A percentile compares a stretch with the other conserved stretches of the same genome.
Evolutionary conservation across 2,113 vertebrate species (phyloP).

Genomic region (Plecotus auritus): DNA sequence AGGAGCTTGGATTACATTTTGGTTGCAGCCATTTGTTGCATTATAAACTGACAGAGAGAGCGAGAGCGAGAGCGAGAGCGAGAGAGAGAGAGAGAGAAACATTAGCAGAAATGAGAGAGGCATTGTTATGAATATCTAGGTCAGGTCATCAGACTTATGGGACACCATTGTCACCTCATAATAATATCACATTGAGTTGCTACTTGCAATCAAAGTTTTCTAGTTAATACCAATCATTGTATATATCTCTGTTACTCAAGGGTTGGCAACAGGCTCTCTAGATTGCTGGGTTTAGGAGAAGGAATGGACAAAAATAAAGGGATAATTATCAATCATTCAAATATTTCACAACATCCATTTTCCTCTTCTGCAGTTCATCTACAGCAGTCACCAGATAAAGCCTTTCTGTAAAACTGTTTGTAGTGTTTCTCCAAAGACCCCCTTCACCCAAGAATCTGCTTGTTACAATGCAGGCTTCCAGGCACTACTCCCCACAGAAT

Average conservation of each 20-base stretch:
- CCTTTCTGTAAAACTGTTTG: background rate
- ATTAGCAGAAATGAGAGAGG: background rate
- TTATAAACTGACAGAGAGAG: background rate
- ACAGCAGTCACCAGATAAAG: background rate
- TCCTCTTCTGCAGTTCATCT: background rate
- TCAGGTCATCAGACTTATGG: background rate
- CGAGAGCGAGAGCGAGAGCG: background rate
- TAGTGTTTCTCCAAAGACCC: background rate
- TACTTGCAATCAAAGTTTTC: background rate
- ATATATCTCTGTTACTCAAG: background rate
- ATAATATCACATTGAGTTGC: background rate
- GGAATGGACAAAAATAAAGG: background rate
- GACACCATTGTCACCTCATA: background rate
- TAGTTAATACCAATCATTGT: background rate
- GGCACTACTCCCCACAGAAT: background rate
- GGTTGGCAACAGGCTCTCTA: background rate
- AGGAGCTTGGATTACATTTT: no score
- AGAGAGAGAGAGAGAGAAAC: background rate
- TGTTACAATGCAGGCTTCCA: fast-evolving
- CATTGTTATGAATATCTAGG: background rate
- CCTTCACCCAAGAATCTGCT: background rate
- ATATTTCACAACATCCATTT: background rate
- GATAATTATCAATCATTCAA: background rate
- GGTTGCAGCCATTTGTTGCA: background rate
- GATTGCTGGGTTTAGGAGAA: background rate